A percentile compares a stretch with the other conserved stretches of the same genome.
Evolutionary conservation across 2,888 invertebrate species (phyloP).

Genomic region (Sturmia bella): DNA sequence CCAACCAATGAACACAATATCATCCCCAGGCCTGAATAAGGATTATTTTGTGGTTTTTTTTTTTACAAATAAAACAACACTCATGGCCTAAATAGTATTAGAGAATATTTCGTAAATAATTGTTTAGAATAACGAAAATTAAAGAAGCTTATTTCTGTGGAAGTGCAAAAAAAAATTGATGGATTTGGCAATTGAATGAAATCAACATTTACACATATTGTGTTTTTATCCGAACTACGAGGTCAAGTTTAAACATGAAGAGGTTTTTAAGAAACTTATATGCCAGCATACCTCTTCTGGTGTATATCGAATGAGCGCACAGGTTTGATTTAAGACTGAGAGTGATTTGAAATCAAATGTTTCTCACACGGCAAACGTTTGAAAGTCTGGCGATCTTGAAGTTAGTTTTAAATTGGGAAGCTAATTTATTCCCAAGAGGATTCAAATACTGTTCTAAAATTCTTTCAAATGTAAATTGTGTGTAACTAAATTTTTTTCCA

Average conservation of each 20-base stretch:
- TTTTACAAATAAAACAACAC: background rate
- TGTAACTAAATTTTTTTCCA: no score
- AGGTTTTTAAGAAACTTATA: no score
- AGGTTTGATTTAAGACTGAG: no score
- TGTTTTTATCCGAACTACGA: constrained; percentile 8
- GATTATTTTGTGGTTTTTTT: constrained; percentile 3
- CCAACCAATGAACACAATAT: background rate
- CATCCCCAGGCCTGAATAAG: background rate
- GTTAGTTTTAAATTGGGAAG: no score
- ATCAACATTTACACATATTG: constrained; percentile 14
- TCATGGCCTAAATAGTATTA: background rate
- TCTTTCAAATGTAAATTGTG: no score
- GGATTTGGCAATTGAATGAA: constrained; percentile 16
- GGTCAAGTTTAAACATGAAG: background rate
- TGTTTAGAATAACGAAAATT: background rate
- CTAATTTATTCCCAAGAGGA: no score
- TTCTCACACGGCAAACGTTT: no score
- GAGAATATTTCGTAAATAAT: background rate
- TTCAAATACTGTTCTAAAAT: no score
- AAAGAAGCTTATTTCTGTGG: constrained; percentile 10
- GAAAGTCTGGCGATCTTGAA: no score
- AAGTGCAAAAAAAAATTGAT: constrained; percentile 17
- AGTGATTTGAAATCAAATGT: no score
- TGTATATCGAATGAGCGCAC: no score
- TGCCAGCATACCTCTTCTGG: no score